Evolutionary conservation across 2,888 invertebrate genomes (phyloP), one percentile per base, ranked within the genome.

Genomic region (Arenicola marina): DNA sequence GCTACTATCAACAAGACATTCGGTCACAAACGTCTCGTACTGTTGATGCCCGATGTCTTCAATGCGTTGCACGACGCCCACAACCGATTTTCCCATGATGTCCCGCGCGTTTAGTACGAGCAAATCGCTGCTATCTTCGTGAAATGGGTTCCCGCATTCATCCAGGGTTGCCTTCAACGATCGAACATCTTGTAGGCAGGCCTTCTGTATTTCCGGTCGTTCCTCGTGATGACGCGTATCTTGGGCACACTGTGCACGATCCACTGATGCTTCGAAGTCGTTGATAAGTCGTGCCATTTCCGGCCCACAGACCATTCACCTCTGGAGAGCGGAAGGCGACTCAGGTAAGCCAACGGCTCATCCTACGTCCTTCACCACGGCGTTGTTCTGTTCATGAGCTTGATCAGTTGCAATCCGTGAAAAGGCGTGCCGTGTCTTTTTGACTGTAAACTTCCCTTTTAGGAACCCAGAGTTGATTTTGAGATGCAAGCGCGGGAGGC

Each of bases 351-450:
- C 69, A 2, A 68, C 58, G 34, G 59, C 66, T 7, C 70, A 66
- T 33, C 69, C 64, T 24, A 53, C 54, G 11, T 61, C 69, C 56
- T 61, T 59, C 55, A 65, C 61, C 15, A 38, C 31, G 7, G 62
- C 46, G 54, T 70, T 71, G 21, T 64, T 45, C 34, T 71, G 70
- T 31, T 68, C 68, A 46, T 70, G 71, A 18, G 56, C 61, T 26
- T 70, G 70, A 33, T 71, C 68, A 48, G 66, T 18, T 11, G 69
- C 56, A 15, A 65, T 65, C 18, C 54, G 32, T 3, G 66, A 69
- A 43, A 65, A 67, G 11, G 11, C 34, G 24, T 54, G 43, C 4
- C 4, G 7, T 3, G 65, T 56, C 51, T 65, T 67, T 28, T 54
- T 54, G 7, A 54, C 54, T 24, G 33, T 32, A 26, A 31, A 54